phyloP scores from a whole-genome alignment of 2,888 invertebrate species.

The Agrochola lota region DNA sequence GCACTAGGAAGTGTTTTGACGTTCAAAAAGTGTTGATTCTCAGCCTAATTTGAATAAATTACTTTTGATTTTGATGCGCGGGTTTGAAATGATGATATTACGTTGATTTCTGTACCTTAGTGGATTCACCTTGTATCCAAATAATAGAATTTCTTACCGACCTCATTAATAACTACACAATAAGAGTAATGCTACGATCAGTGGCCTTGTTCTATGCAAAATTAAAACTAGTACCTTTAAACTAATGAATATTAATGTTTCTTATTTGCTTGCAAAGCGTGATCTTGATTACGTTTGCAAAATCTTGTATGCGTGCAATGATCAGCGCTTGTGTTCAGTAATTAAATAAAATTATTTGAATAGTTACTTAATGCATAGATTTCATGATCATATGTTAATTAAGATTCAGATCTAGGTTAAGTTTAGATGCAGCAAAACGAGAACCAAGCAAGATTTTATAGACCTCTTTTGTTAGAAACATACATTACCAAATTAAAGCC shows the following conservation, averaged over 20 bases:
- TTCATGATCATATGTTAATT: constrained; percentile 6
- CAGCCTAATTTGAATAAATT: background rate
- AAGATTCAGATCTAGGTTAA: constrained; percentile 24
- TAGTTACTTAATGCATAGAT: constrained; percentile 35
- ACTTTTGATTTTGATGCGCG: background rate
- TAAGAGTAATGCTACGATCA: background rate
- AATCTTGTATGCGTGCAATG: constrained; percentile 33
- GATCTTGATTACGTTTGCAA: constrained; percentile 44
- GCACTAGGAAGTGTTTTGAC: too few species aligned
- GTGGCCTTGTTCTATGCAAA: constrained; percentile 30
- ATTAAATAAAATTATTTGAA: constrained; percentile 33
- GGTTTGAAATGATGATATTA: background rate
- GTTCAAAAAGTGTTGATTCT: background rate
- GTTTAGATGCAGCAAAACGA: background rate
- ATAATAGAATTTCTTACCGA: background rate
- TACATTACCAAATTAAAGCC: background rate
- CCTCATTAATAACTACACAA: background rate
- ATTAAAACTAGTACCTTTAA: constrained; percentile 20
- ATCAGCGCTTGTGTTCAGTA: background rate
- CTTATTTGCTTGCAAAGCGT: constrained; percentile 16
- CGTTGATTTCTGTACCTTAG: background rate
- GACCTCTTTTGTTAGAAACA: background rate
- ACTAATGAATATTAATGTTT: constrained; percentile 44
- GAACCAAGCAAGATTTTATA: background rate
- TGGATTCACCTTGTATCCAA: too few species aligned